A percentile compares a stretch with the other conserved stretches of the same genome.
These are phyloP conservation scores for Ciconia nigra DNA, from an alignment of 2,797 vertebrate species.

Conservation along the genomic window DNA sequence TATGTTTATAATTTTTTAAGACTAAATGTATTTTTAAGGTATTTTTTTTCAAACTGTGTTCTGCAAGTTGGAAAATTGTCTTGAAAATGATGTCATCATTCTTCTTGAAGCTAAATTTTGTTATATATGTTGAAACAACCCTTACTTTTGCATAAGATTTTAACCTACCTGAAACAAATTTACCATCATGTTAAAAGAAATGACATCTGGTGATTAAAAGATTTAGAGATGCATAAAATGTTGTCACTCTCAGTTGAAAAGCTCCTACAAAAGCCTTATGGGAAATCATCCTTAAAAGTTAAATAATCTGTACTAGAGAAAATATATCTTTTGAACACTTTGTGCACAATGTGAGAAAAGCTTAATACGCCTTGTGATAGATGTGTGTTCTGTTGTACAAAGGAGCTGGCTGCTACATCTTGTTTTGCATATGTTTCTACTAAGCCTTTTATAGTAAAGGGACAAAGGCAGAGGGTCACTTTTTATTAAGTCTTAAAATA, in stretches of 20 bases:
- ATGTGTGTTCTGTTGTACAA: not conserved
- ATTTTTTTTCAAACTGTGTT: not conserved
- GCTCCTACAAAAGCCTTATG: not conserved
- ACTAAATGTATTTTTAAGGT: not conserved
- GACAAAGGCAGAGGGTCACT: not conserved
- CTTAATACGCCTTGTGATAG: not conserved
- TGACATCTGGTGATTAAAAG: not conserved
- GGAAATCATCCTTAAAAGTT: not conserved
- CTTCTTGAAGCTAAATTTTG: not conserved
- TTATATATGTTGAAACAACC: not conserved
- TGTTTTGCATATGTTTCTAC: not conserved
- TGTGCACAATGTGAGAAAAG: not conserved
- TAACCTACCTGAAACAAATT: not conserved
- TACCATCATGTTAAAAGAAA: not conserved
- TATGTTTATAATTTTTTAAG: not conserved
- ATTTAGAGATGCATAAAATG: not conserved
- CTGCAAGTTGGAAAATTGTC: not conserved
- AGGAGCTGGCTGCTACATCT: not conserved
- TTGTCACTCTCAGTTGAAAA: not conserved
- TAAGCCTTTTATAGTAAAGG: not conserved
- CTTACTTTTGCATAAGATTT: not conserved
- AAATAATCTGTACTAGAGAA: not conserved
- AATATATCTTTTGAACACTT: not conserved
- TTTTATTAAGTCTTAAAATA: not conserved
- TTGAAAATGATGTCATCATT: not conserved